A percentile compares a stretch with the other conserved stretches of the same genome.
phyloP scores from a whole-genome alignment of 2,888 invertebrate genomes.

The Agriopis leucophaearia region DNA sequence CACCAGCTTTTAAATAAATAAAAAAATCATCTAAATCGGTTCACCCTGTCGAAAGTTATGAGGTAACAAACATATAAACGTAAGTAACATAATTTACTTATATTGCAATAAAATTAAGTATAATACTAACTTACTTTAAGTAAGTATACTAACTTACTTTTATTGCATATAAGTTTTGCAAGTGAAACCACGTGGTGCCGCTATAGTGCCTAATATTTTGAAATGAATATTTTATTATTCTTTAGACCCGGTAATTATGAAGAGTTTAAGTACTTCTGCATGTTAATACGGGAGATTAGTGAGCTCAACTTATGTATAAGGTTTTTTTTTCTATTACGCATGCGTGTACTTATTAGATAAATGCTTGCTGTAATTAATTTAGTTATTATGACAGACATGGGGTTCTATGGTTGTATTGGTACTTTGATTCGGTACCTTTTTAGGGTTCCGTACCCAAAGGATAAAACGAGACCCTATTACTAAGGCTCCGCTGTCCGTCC shows the following conservation, averaged over 20 bases:
- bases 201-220: slow-evolving; percentile 7
- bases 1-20: too few relatives aligned
- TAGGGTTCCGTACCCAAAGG: too few relatives aligned
- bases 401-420: neutral
- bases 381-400: neutral
- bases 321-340: slow-evolving; percentile 11
- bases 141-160: too few relatives aligned
- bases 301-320: slow-evolving; percentile 7
- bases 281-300: slow-evolving; percentile 21
- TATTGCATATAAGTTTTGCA: neutral
- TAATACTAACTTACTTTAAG: too few relatives aligned
- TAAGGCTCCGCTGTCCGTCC: too few relatives aligned
- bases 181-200: neutral
- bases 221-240: slow-evolving; percentile 5
- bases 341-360: slow-evolving; percentile 7
- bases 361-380: slow-evolving; percentile 1
- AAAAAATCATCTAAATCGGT: too few relatives aligned
- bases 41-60: too few relatives aligned
- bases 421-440: too few relatives aligned
- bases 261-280: slow-evolving; percentile 16
- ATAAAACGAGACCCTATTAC: too few relatives aligned
- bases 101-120: too few relatives aligned
- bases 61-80: too few relatives aligned
- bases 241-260: slow-evolving; percentile 8
- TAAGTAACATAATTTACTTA: too few relatives aligned